phyloP scores from a whole-genome alignment of 2,888 invertebrate genomes.

The Rhyacophila evoluta region DNA sequence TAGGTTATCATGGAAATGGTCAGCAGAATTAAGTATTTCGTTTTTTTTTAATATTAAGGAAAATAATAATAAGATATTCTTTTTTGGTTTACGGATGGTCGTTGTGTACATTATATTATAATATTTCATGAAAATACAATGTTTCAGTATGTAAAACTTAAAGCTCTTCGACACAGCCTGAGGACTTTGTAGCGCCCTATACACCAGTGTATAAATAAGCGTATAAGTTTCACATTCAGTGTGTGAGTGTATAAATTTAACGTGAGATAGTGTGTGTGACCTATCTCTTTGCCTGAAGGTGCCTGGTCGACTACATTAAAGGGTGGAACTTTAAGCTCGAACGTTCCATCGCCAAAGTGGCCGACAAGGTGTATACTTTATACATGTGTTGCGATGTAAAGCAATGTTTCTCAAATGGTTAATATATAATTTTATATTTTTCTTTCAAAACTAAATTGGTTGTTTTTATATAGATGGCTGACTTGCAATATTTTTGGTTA shows the following conservation, averaged over 20 bases:
- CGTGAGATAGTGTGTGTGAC: not conserved
- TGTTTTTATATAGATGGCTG: too few relatives aligned
- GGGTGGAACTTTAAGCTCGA: constrained; percentile 48
- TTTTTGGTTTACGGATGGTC: too few relatives aligned
- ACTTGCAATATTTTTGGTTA: too few relatives aligned
- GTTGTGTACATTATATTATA: too few relatives aligned
- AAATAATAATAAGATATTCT: too few relatives aligned
- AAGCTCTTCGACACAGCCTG: not conserved
- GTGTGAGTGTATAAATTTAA: not conserved
- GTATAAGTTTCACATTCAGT: not conserved
- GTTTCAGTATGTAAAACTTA: not conserved
- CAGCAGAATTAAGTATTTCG: too few relatives aligned
- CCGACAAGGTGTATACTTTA: constrained; percentile 7
- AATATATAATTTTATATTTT: too few relatives aligned
- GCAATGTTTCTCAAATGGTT: constrained; percentile 27
- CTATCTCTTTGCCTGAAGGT: not conserved
- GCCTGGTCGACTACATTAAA: constrained; percentile 46
- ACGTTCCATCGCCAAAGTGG: constrained; percentile 36
- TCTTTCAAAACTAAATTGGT: too few relatives aligned
- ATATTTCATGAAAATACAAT: too few relatives aligned
- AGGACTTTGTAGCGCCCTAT: constrained; percentile 6
- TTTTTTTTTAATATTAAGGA: too few relatives aligned
- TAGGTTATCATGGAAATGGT: too few relatives aligned
- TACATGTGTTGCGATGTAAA: not conserved
- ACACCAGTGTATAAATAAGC: not conserved